Evolutionary conservation across 2,888 invertebrate genomes (phyloP).

Genomic region (Drosophila trichaetosa): DNA sequence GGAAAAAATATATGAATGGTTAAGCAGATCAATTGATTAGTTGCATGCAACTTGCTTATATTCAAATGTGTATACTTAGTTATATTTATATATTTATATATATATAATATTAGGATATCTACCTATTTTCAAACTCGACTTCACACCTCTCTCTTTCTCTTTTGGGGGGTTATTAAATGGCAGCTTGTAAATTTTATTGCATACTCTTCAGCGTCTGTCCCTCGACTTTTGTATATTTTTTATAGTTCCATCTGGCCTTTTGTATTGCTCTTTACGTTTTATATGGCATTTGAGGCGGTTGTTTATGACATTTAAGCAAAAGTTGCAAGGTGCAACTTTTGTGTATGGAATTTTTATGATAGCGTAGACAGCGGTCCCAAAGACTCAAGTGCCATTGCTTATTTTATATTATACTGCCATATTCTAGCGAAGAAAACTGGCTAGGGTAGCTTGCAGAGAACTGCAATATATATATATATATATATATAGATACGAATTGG

Average conservation of each 20-base stretch:
- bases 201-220: conserved; percentile 69
- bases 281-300: conserved; percentile 57
- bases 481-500: conserved; percentile 14
- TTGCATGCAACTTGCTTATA: conserved; percentile 33
- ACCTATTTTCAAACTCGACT: background rate
- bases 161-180: conserved; percentile 42
- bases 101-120: background rate
- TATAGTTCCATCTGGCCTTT: conserved; percentile 64
- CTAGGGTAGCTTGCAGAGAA: conserved; percentile 6
- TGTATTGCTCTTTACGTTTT: conserved; percentile 60
- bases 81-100: background rate
- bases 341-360: conserved; percentile 73
- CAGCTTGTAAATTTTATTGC: conserved; percentile 77
- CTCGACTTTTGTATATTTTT: conserved; percentile 34
- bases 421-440: conserved; percentile 15
- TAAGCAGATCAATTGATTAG: conserved; percentile 25
- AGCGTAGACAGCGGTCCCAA: conserved; percentile 41
- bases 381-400: conserved; percentile 27
- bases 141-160: conserved; percentile 15
- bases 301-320: conserved; percentile 76
- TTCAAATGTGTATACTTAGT: conserved; percentile 22
- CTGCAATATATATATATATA: conserved; percentile 25
- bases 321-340: conserved; percentile 80
- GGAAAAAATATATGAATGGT: conserved; percentile 9
- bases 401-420: conserved; percentile 18